Conservation (phyloP, 2,888 invertebrate species). For the Entomobrya multifasciata region DNA sequence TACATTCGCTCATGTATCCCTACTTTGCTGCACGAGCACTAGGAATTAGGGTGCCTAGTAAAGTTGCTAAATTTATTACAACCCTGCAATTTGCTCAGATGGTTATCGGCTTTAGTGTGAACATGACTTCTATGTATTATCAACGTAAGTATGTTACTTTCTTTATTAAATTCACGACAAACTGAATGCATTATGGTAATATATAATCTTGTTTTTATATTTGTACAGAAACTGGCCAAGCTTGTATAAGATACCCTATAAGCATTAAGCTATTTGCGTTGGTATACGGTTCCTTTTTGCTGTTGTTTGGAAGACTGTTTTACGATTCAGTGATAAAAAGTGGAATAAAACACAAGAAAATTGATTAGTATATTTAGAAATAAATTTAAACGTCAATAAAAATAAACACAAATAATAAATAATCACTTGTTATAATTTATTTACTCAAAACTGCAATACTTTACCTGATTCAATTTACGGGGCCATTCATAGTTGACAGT, state of each 20-base stretch:
- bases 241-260: constrained; percentile 44
- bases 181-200: no score
- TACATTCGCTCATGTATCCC: constrained; percentile 83
- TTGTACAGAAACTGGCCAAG: constrained; percentile 46
- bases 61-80: constrained; percentile 52
- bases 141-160: constrained; percentile 26
- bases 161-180: no score
- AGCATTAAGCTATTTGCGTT: constrained; percentile 42
- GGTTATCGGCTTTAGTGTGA: constrained; percentile 35
- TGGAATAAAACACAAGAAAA: background rate
- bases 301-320: constrained; percentile 64
- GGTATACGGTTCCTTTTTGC: constrained; percentile 58
- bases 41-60: constrained; percentile 12
- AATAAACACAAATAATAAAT: no score
- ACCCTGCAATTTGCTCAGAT: constrained; percentile 60
- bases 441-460: no score
- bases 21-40: constrained; percentile 45
- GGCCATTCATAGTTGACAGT: no score
- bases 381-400: no score
- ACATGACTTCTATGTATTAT: constrained; percentile 27
- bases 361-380: no score
- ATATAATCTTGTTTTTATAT: no score
- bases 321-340: constrained; percentile 44
- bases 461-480: no score
- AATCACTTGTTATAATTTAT: no score